Evolutionary conservation across 2,888 invertebrate species (phyloP).

Genomic region (Dryococelus australis): DNA sequence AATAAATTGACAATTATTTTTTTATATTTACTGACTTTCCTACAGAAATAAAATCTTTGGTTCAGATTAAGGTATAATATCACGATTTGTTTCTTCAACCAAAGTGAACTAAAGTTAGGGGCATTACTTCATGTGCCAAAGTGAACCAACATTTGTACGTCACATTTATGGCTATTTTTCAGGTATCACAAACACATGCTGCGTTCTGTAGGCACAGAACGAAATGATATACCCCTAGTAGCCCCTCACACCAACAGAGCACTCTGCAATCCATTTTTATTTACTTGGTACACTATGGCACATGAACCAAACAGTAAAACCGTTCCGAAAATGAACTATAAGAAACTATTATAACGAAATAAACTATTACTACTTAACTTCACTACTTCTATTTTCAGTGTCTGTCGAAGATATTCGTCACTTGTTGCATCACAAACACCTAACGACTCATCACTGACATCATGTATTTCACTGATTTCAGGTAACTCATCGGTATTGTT

Average conservation of each 20-base stretch:
- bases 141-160: constrained; percentile 25
- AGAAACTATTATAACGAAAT: neutral
- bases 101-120: neutral
- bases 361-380: neutral
- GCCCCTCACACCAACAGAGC: too few species aligned
- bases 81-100: neutral
- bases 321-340: neutral
- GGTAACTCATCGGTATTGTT: neutral
- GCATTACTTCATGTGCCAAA: constrained; percentile 11
- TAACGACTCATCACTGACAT: neutral
- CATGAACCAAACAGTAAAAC: constrained; percentile 11
- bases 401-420: neutral
- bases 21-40: neutral
- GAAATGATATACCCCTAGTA: neutral
- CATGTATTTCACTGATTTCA: neutral
- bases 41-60: neutral
- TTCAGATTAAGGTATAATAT: neutral
- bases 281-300: constrained; percentile 13
- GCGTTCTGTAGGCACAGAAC: neutral
- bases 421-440: constrained; percentile 19
- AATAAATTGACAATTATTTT: too few species aligned
- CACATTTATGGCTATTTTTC: too few species aligned
- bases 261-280: neutral
- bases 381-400: constrained; percentile 21
- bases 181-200: neutral